Evolutionary conservation across 1,140 invertebrate species (phyloP).

Genomic region (Colletes gigas): DNA sequence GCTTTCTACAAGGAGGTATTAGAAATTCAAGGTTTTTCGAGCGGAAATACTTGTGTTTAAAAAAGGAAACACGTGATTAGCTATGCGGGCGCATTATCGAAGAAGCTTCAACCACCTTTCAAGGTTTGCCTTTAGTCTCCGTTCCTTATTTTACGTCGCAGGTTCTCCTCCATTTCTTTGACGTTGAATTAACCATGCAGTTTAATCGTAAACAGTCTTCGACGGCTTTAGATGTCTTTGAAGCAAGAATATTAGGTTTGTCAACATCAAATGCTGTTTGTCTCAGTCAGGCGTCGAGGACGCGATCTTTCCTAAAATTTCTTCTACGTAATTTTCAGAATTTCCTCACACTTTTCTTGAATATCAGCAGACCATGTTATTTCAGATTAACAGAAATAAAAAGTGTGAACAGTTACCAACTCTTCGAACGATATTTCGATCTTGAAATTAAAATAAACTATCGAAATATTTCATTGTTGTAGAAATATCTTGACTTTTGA

Average conservation of each 20-base stretch:
- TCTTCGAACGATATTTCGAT: too few species aligned
- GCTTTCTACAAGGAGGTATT: not conserved
- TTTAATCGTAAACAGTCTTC: slow-evolving; percentile 4
- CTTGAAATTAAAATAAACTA: too few species aligned
- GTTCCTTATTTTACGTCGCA: not conserved
- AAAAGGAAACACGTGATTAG: slow-evolving; percentile 2
- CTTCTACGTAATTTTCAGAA: too few species aligned
- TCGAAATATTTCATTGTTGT: too few species aligned
- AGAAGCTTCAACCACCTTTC: slow-evolving; percentile 1
- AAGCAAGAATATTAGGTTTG: not conserved
- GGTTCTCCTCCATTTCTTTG: not conserved
- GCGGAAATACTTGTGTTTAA: slow-evolving; percentile 1
- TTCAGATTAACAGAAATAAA: too few species aligned
- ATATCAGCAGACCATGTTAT: too few species aligned
- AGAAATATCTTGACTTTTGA: too few species aligned
- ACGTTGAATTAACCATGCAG: slow-evolving; percentile 25
- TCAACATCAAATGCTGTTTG: not conserved
- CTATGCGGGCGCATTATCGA: slow-evolving; percentile 17
- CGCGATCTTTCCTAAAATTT: too few species aligned
- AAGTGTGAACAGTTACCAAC: too few species aligned
- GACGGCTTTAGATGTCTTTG: not conserved
- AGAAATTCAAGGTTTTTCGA: not conserved
- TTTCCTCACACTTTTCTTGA: too few species aligned
- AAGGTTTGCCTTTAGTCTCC: not conserved
- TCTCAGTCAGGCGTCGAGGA: not conserved